Evolutionary conservation across 2,113 vertebrate genomes (phyloP).

Genomic region (Semicossyphus pulcher): DNA sequence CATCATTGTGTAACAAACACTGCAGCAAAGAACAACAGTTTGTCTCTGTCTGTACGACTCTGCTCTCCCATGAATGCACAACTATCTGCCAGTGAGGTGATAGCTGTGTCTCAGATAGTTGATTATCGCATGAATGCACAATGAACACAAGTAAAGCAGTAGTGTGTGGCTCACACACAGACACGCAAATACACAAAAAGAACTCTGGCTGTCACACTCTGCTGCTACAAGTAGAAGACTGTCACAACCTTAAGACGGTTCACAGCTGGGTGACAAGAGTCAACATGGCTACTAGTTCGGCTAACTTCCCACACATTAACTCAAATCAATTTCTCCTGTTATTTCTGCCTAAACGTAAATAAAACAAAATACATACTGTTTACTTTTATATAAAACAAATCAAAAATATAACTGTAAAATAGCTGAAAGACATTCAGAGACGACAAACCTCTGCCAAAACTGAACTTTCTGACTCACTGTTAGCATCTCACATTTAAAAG

Average conservation of each 20-base stretch:
- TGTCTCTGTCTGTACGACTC: slow-evolving; percentile 65
- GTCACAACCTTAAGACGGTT: slow-evolving; percentile 15
- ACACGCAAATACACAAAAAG: slow-evolving; percentile 5
- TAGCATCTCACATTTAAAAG: too few species aligned
- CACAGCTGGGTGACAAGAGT: slow-evolving; percentile 31
- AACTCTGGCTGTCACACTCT: slow-evolving; percentile 15
- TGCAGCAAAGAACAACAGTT: slow-evolving; percentile 43
- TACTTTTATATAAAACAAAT: neutral
- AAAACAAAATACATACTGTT: neutral
- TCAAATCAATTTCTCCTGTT: neutral
- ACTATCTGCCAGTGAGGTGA: slow-evolving; percentile 75
- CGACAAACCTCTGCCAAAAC: too few species aligned
- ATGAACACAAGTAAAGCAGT: slow-evolving; percentile 29
- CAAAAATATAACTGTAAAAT: neutral
- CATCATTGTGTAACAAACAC: neutral
- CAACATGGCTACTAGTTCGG: neutral
- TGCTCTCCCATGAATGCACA: slow-evolving; percentile 41
- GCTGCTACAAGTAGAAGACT: slow-evolving; percentile 10
- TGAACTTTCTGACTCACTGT: too few species aligned
- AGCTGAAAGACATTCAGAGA: too few species aligned
- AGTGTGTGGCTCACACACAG: neutral
- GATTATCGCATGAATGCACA: slow-evolving; percentile 60
- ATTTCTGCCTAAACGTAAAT: neutral
- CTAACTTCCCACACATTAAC: neutral
- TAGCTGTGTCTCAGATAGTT: slow-evolving; percentile 45